These are phyloP conservation scores for Montipora capitata DNA, from an alignment of 92 coral and sea anemone genomes.

Conservation along the genomic window DNA sequence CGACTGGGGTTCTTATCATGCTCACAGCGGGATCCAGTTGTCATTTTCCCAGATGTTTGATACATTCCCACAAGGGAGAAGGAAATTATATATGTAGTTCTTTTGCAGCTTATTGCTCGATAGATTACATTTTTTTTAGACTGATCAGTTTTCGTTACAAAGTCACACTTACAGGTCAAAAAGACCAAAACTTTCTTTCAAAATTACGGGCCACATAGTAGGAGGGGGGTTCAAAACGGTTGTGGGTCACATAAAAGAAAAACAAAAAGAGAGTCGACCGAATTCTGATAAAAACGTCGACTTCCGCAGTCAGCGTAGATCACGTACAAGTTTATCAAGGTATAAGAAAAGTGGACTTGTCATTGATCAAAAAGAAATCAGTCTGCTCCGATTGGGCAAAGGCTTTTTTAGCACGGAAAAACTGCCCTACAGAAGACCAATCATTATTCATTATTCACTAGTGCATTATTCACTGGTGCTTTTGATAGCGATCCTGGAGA, in stretches of 20 bases:
- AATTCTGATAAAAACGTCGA: neutral
- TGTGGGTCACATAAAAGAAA: too few species aligned
- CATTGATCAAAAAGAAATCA: neutral
- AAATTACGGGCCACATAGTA: neutral
- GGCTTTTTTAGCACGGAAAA: neutral
- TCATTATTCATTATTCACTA: too few species aligned
- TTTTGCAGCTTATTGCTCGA: neutral
- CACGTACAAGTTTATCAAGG: neutral
- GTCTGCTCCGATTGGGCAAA: neutral
- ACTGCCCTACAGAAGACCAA: neutral
- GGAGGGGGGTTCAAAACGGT: neutral
- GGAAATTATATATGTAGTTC: neutral
- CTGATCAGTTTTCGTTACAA: neutral
- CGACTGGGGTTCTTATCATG: neutral
- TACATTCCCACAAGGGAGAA: neutral
- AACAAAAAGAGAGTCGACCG: neutral
- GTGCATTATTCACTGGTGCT: too few species aligned
- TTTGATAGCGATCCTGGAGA: constrained; percentile 9
- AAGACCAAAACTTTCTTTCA: neutral
- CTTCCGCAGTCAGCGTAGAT: neutral
- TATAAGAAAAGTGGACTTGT: neutral
- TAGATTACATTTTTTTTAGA: neutral
- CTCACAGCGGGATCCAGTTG: constrained; percentile 9
- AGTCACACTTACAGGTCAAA: neutral
- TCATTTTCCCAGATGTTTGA: neutral